Evolutionary conservation across 2,888 invertebrate species (phyloP).

Genomic region (Drosophila anceps): DNA sequence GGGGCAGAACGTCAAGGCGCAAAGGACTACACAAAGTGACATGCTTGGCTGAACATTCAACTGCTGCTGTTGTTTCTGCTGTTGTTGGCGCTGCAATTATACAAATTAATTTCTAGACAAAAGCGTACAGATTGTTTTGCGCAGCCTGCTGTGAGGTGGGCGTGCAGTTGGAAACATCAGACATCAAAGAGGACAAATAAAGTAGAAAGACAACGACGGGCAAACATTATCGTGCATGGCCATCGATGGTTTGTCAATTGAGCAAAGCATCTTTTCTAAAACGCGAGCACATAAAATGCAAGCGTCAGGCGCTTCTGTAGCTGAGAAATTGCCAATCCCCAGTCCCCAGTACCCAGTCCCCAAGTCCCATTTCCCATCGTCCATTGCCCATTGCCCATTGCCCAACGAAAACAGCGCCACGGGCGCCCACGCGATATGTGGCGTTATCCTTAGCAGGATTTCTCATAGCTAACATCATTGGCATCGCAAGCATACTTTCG

Average conservation of each 20-base stretch:
- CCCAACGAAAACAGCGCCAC: conserved; percentile 21
- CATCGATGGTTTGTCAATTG: conserved; percentile 17
- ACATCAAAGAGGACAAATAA: neutral
- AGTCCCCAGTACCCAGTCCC: neutral
- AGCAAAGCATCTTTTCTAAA: neutral
- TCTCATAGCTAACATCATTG: conserved; percentile 10
- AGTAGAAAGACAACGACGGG: neutral
- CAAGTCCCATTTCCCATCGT: neutral
- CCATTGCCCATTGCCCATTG: conserved; percentile 10
- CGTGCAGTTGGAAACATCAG: neutral
- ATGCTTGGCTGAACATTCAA: conserved; percentile 36
- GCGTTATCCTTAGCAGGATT: conserved; percentile 22
- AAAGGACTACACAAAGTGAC: conserved; percentile 9
- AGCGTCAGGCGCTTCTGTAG: conserved; percentile 2
- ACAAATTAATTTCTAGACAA: conserved; percentile 70
- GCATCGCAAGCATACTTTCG: neutral
- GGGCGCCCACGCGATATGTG: conserved; percentile 30
- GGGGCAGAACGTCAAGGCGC: neutral
- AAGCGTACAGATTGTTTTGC: conserved; percentile 58
- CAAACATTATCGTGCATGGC: conserved; percentile 7
- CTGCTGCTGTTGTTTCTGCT: conserved; percentile 35
- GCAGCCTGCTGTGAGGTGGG: conserved; percentile 7
- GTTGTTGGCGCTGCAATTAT: conserved; percentile 68
- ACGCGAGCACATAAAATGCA: conserved; percentile 3
- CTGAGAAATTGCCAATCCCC: conserved; percentile 23